These are phyloP conservation scores for Tenebrio molitor DNA, from an alignment of 1,140 invertebrate genomes.

Conservation along the genomic window DNA sequence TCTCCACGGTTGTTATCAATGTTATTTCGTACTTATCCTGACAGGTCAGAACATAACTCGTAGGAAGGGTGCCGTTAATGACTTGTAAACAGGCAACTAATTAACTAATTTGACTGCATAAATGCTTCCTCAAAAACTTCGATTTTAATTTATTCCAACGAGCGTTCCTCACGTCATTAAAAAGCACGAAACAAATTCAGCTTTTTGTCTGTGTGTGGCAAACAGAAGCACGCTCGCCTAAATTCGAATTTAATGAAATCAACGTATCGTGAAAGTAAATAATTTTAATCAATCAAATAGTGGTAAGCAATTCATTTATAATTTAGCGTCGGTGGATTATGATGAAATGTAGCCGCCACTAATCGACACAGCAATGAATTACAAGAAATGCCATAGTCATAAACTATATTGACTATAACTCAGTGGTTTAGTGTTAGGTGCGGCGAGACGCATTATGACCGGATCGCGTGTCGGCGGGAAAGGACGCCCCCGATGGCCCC, in stretches of 20 bases:
- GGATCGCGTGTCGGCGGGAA: slow-evolving; percentile 37
- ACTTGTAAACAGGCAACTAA: slow-evolving; percentile 54
- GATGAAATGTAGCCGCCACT: slow-evolving; percentile 35
- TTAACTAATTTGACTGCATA: slow-evolving; percentile 53
- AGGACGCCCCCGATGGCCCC: slow-evolving; percentile 28
- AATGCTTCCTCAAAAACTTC: slow-evolving; percentile 24
- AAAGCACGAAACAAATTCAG: not conserved
- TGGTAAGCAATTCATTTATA: slow-evolving; percentile 3
- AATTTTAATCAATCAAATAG: slow-evolving; percentile 22
- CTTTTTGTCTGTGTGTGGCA: not conserved
- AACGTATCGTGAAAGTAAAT: slow-evolving; percentile 5
- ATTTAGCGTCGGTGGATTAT: not conserved
- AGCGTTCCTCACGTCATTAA: slow-evolving; percentile 5
- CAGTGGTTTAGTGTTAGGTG: slow-evolving; percentile 47
- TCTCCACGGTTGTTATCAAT: slow-evolving; percentile 48
- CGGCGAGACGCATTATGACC: slow-evolving; percentile 46
- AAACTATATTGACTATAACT: slow-evolving; percentile 51
- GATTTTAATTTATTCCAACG: slow-evolving; percentile 23
- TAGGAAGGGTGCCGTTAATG: slow-evolving; percentile 50
- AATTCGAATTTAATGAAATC: not conserved
- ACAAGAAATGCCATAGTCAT: slow-evolving; percentile 47
- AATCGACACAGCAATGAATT: slow-evolving; percentile 43
- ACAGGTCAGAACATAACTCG: slow-evolving; percentile 48
- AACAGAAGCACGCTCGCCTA: not conserved
- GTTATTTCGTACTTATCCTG: slow-evolving; percentile 45